Base-by-base conservation (phyloP, 2,888 invertebrate genomes). In the Anorthoa munda region DNA sequence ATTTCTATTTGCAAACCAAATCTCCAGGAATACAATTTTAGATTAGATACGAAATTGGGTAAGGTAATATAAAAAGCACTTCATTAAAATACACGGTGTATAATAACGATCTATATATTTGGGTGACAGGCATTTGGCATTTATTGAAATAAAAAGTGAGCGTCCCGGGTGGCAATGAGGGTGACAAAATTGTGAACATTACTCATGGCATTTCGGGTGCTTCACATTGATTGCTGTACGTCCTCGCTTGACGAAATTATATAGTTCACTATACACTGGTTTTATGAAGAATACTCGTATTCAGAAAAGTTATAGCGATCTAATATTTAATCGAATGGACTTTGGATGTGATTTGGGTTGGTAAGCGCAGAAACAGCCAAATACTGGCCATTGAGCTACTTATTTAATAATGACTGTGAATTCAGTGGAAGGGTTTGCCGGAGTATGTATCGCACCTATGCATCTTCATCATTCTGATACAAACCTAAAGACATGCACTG, bases 101-200 rank as follows among this genome's bases (percentile, higher is more conserved):
- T 85, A 81, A 82, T 74, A 66, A 82, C 69, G 78, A 80, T 77
- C 74, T 76, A 80, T 80, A 82, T 81, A 75, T 80, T 80, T 79
- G 66, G 79, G 73, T 77, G 82, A 85, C 80, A 84, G 72, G 65
- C 83, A 81, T 79, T 81, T 81, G 76, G 83, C 85, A 83, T 84
- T 88, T 82, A 89, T 89, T 88, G 88, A 88, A 87, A 89, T 90
- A 88, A 87, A 86, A 90, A 85, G 83, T 79, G 87, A 85, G 82
- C 84, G 86, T 82, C 82, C 79, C 85, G 83, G 84, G 78, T 86
- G 86, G 82, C 76, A 77, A 85, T 82, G 86, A 89, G 86, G 87
- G 87, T 88, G 88, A 90, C 80, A 86, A 90, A 92, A 92, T 88
- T 90, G 88, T 86, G 85, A 82, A 85, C 89, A 92, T 92, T 89